Percentiles rank a stretch among this genome's conserved stretches.
Conservation (phyloP, 2,113 vertebrate species). For the Callithrix jacchus region DNA sequence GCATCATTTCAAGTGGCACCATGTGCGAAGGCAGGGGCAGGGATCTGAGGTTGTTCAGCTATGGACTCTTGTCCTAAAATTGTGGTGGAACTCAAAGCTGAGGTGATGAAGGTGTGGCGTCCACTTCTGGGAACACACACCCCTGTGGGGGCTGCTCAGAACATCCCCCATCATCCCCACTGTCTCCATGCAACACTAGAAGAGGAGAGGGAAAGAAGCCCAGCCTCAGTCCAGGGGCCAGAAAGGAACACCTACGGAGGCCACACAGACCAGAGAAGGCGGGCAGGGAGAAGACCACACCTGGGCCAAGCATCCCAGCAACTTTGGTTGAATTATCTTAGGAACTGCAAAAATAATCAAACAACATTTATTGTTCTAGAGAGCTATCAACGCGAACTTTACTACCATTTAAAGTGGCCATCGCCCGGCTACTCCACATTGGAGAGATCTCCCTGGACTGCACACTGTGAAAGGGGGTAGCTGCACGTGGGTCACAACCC, state of each 20-base stretch:
- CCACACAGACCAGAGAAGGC: background rate
- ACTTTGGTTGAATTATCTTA: background rate
- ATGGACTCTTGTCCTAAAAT: background rate
- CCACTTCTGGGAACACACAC: background rate
- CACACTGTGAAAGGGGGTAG: background rate
- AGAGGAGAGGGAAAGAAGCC: background rate
- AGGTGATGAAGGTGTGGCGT: background rate
- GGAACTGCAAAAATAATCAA: background rate
- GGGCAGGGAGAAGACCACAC: background rate
- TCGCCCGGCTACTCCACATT: background rate
- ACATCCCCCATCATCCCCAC: background rate
- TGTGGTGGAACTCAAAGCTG: background rate
- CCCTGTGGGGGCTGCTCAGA: background rate
- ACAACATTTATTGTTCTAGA: background rate
- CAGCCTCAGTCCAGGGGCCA: background rate
- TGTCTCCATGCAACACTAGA: background rate
- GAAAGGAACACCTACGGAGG: background rate
- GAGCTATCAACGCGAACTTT: background rate
- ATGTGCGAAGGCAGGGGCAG: background rate
- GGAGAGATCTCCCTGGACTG: background rate
- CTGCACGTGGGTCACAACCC: background rate
- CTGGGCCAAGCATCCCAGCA: rapidly evolving
- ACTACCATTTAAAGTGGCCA: background rate
- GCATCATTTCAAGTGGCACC: rapidly evolving
- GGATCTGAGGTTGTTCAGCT: rapidly evolving